Evolutionary conservation across 2,113 vertebrate species (phyloP).

Genomic region (Pangasianodon gigas): DNA sequence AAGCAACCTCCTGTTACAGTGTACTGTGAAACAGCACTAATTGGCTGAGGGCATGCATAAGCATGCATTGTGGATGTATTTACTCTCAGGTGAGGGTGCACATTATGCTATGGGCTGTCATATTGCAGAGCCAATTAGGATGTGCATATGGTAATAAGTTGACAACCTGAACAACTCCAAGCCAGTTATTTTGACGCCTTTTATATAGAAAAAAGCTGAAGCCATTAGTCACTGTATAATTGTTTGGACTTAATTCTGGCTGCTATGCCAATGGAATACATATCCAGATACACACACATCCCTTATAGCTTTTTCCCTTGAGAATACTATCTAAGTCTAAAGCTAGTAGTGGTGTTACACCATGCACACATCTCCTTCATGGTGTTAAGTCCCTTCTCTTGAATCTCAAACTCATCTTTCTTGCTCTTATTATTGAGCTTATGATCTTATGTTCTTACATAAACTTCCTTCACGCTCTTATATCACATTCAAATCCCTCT

Average conservation of each 20-base stretch:
- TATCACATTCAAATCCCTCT: not conserved
- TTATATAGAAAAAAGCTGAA: not conserved
- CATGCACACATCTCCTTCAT: not conserved
- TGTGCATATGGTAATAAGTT: constrained; percentile 36
- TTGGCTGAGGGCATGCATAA: not conserved
- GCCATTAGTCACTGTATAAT: constrained; percentile 19
- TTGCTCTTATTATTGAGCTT: not conserved
- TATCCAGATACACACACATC: constrained; percentile 11
- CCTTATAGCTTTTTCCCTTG: not conserved
- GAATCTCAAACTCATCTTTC: not conserved
- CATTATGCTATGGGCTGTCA: constrained; percentile 38
- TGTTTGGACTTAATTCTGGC: constrained; percentile 1
- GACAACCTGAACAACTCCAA: constrained; percentile 13
- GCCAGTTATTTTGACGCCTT: constrained; percentile 26
- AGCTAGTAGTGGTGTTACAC: not conserved
- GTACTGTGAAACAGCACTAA: constrained; percentile 11
- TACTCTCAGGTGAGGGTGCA: constrained; percentile 13
- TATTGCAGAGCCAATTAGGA: constrained; percentile 32
- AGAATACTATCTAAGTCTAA: not conserved
- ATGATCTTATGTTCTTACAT: not conserved
- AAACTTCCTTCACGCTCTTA: not conserved
- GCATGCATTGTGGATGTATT: not conserved
- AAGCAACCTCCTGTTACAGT: not conserved
- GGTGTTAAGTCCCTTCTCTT: not conserved
- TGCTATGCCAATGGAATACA: constrained; percentile 9